Evolutionary conservation across 2,797 vertebrate genomes (phyloP), one percentile per base, ranked within the genome.

Genomic region (Thamnophis elegans): DNA sequence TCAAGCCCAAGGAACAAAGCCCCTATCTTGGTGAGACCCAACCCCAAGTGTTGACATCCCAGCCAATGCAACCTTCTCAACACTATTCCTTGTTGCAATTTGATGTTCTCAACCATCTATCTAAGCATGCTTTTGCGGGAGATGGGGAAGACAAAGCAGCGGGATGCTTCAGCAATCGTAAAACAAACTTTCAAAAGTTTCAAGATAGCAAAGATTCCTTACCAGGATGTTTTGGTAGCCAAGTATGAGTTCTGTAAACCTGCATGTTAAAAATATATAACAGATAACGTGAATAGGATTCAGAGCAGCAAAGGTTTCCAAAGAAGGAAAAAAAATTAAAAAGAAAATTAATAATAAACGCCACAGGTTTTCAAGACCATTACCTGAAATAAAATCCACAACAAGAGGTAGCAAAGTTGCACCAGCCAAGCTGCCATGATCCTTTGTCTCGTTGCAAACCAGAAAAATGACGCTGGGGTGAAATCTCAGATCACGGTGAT

Each of bases 341-440:
- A 26, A 20, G 42, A 8, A 20, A 4, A 59, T 59, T 25, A 12
- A 5, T 2, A 25, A 1, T 12, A 16, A 25, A 2, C 2, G 4
- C 28, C 20, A 25, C 32, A 12, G 53, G 59, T 9, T 6, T 60
- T n/a, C 7, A 0, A 55, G 85, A 91, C 28, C 4, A 0, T 96
- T 97, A 98, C 98, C 98, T 98, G 95, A 55, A 95, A 93, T 12
- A 97, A 94, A 94, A 97, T 59, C 93, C 98, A 96, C 91, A 97
- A 94, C 59, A 89, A 88, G 68, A 89, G 94, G 93, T 93, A 95
- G 60, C 11, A 87, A 10, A 95, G 53, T 0, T 94, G 90, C 0
- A 85, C 36, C 0, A 89, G 85, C 10, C 87, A 95, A 14, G 16
- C 92, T 90, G 94, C 87, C 97, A 98, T 98, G 53, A 91, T 93